Evolutionary conservation across 2,888 invertebrate genomes (phyloP).

Genomic region (Pterobdella sp.): DNA sequence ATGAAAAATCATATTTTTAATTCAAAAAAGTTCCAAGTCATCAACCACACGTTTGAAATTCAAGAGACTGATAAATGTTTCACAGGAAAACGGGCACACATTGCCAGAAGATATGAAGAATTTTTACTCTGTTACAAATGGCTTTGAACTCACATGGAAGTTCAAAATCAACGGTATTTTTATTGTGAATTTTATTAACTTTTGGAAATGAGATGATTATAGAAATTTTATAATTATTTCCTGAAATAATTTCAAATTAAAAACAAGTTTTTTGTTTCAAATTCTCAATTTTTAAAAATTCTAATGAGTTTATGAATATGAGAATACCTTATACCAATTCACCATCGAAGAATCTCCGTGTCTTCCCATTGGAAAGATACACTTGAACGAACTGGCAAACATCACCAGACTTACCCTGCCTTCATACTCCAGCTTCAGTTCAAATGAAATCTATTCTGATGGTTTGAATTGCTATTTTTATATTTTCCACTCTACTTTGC

Average conservation of each 20-base stretch:
- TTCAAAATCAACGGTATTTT: background rate
- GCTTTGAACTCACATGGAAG: background rate
- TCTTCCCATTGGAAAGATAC: background rate
- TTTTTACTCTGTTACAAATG: background rate
- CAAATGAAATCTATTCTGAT: background rate
- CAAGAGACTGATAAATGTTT: too few relatives aligned
- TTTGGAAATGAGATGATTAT: too few relatives aligned
- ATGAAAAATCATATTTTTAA: too few relatives aligned
- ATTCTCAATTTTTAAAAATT: background rate
- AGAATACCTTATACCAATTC: background rate
- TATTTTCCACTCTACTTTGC: too few relatives aligned
- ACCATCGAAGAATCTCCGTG: background rate
- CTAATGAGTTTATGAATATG: background rate
- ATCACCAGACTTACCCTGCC: background rate
- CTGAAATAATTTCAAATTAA: too few relatives aligned
- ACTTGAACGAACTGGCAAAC: background rate
- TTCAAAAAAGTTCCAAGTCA: too few relatives aligned
- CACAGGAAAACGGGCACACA: background rate
- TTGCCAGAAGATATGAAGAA: background rate
- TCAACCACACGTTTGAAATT: too few relatives aligned
- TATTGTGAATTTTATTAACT: too few relatives aligned
- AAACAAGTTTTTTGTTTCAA: background rate
- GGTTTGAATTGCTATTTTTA: background rate
- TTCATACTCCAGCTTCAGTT: background rate
- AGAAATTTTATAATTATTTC: background rate